A percentile compares a stretch with the other conserved stretches of the same genome.
Evolutionary conservation across 2,113 vertebrate genomes (phyloP).

Genomic region (Orthonyx spaldingii): DNA sequence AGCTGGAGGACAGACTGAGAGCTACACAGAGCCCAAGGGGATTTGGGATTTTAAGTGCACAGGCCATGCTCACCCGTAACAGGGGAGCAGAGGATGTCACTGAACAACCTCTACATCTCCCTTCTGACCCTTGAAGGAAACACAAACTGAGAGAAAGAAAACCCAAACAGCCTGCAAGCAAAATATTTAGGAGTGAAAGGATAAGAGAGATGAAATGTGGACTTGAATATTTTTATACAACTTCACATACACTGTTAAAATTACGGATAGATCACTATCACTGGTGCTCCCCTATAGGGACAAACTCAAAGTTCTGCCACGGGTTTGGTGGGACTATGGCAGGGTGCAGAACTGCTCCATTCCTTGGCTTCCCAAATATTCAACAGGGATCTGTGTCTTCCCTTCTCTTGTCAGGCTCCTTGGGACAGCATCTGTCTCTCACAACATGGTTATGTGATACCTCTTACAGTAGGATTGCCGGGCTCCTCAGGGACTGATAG

Average conservation of each 20-base stretch:
- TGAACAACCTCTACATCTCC: not conserved
- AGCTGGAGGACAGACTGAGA: not conserved
- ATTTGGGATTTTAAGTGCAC: not conserved
- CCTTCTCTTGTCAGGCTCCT: not conserved
- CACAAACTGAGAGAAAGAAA: not conserved
- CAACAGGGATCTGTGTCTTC: not conserved
- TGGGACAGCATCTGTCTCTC: not conserved
- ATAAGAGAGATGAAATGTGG: not conserved
- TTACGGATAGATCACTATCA: not conserved
- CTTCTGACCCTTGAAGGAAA: not conserved
- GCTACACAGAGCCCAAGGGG: not conserved
- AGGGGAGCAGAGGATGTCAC: not conserved
- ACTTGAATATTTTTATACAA: not conserved
- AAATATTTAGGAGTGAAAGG: not conserved
- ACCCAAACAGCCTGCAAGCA: not conserved
- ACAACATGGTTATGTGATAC: not conserved
- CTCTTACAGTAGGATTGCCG: not conserved
- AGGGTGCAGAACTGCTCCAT: not conserved
- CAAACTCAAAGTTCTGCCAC: not conserved
- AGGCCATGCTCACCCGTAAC: not conserved
- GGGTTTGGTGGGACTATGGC: not conserved
- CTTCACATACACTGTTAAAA: not conserved
- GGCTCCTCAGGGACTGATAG: not conserved
- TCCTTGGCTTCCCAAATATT: not conserved
- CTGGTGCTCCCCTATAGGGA: not conserved